These are phyloP conservation scores for Tor tambroides DNA, from an alignment of 2,113 vertebrate genomes.

Conservation along the genomic window DNA sequence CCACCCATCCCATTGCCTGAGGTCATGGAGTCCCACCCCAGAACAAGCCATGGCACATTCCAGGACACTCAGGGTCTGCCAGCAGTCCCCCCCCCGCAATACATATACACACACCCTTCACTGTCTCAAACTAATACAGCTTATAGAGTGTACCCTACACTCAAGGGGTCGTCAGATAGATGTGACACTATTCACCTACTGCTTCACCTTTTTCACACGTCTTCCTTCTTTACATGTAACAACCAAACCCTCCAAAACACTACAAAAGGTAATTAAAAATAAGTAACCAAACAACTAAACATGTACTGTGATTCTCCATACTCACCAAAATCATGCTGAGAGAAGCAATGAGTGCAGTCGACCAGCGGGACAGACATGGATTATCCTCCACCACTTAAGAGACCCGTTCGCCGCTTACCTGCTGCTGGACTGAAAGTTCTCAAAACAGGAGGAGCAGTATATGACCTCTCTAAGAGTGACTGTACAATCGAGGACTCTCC, in stretches of 20 bases:
- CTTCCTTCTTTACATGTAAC: not conserved
- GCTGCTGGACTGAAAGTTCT: slow-evolving; percentile 7
- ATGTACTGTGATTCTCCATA: not conserved
- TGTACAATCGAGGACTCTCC: slow-evolving; percentile 32
- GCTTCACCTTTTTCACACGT: not conserved
- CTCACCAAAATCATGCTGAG: slow-evolving; percentile 33
- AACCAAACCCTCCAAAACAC: not conserved
- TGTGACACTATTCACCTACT: not conserved
- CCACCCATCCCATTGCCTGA: slow-evolving; percentile 79
- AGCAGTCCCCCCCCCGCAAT: slow-evolving; percentile 64
- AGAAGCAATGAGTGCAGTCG: not conserved
- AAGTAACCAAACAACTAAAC: not conserved
- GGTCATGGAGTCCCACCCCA: slow-evolving; percentile 84
- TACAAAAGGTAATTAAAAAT: not conserved
- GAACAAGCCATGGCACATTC: slow-evolving; percentile 80
- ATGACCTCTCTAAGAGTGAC: slow-evolving; percentile 17
- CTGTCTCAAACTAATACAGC: slow-evolving; percentile 43
- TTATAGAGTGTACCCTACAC: slow-evolving; percentile 26
- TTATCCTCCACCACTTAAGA: slow-evolving; percentile 8
- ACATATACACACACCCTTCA: slow-evolving; percentile 54
- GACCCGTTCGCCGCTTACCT: slow-evolving; percentile 7
- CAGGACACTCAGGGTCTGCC: slow-evolving; percentile 73
- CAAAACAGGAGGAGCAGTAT: slow-evolving; percentile 21
- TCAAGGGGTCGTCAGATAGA: slow-evolving; percentile 24
- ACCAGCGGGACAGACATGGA: slow-evolving; percentile 33